Conservation (phyloP, 2,113 vertebrate species). For the Donacobius atricapilla region DNA sequence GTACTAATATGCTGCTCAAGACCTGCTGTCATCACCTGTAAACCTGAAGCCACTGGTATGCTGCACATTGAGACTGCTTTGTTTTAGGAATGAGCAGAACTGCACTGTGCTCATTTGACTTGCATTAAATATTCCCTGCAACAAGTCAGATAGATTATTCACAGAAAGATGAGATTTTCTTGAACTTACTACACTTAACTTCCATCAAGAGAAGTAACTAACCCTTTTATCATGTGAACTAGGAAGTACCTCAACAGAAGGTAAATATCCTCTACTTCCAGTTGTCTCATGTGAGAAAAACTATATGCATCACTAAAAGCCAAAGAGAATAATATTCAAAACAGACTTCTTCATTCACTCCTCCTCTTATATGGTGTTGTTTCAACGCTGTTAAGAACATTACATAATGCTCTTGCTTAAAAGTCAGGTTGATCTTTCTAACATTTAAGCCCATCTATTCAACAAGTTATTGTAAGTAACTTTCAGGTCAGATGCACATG, state of each 20-base stretch:
- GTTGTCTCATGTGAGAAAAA: neutral
- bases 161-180: neutral
- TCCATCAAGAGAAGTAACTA: neutral
- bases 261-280: neutral
- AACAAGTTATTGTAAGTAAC: neutral
- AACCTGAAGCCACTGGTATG: neutral
- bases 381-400: neutral
- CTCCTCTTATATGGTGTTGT: rapidly evolving
- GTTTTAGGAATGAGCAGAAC: neutral
- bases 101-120: neutral
- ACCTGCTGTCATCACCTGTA: neutral
- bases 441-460: neutral
- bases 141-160: neutral
- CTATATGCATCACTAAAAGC: neutral
- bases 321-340: neutral
- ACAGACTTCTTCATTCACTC: rapidly evolving
- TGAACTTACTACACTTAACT: neutral
- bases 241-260: neutral
- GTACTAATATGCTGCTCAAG: neutral
- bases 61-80: neutral
- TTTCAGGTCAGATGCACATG: neutral
- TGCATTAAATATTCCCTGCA: neutral
- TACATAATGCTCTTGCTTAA: neutral
- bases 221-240: rapidly evolving
- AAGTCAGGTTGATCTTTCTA: neutral